Base-by-base conservation (phyloP, 1,140 invertebrate species). In the Atta colombica region DNA sequence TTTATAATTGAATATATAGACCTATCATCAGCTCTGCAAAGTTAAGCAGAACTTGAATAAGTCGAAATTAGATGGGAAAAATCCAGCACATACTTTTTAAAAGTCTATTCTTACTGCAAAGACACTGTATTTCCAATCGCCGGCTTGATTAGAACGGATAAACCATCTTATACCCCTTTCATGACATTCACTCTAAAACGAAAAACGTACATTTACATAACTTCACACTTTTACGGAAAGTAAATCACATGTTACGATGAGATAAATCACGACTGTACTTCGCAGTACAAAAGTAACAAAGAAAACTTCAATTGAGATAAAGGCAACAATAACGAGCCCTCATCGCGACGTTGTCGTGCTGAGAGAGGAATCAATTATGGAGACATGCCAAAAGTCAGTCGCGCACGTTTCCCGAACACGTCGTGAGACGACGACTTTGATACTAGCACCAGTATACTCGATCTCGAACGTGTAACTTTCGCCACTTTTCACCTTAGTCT, bases 291-390 rank as follows among this genome's bases (percentile, higher is more conserved):
- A 74, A 63, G 58, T 51, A 84, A 75, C 25, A n/a, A 49, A 49
- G 55, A 75, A 71, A 75, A 82, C 63, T 80, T 68, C 3, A 35
- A 3, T 25, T 55, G 39, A 49, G 69, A 84, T 84, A 84, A 74
- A 51, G 63, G 63, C 77, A 49, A 4, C 61, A 55, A 45, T 81
- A 81, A 81, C 72, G 80, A 61, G 25, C 31, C 25, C n/a, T 61
- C 68, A 12, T 74, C 6, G 49, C 16, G 31, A 35, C 51, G n/a
- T 18, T 3, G 58, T 28, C 53, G 68, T 39, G 25, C 10, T 25
- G 80, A 72, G 80, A 74, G 69, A 61, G 39, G 39, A 75, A 84
- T 84, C 80, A 75, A 84, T 84, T 84, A 84, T 84, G 69, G 80
- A 74, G 80, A 82, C 69, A 31, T 61, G 68, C 69, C 80, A 84